These are phyloP conservation scores for Pelodiscus sinensis DNA, from an alignment of 2,113 vertebrate genomes.

Conservation along the genomic window DNA sequence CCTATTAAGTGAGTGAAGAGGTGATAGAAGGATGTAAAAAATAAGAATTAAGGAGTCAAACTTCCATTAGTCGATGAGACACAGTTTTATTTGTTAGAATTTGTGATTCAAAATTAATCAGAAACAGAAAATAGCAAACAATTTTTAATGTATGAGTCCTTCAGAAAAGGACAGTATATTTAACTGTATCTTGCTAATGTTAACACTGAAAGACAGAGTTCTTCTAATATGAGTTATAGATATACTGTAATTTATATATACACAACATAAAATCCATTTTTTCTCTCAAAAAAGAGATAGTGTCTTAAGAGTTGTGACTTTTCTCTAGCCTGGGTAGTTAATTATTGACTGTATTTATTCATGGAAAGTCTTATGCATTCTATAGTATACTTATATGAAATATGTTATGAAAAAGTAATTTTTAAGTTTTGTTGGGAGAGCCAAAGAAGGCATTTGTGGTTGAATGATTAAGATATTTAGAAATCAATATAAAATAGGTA, in stretches of 20 bases:
- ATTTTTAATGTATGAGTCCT: background rate
- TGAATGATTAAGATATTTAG: background rate
- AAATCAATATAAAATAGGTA: background rate
- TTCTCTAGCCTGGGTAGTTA: background rate
- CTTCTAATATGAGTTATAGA: background rate
- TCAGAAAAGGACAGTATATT: background rate
- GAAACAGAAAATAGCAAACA: background rate
- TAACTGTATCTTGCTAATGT: background rate
- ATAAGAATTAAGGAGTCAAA: background rate
- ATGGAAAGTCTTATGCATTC: background rate
- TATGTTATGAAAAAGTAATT: background rate
- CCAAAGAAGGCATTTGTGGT: background rate
- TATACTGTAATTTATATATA: background rate
- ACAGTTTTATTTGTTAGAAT: background rate
- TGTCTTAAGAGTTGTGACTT: background rate
- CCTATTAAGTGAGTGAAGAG: background rate
- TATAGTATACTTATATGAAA: background rate
- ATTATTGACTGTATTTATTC: background rate
- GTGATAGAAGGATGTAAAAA: background rate
- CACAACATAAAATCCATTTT: background rate
- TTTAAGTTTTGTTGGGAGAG: background rate
- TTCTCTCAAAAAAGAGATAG: background rate
- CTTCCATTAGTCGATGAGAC: background rate
- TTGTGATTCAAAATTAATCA: background rate
- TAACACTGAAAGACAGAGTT: background rate